A percentile compares a stretch with the other conserved stretches of the same genome.
phyloP scores from a whole-genome alignment of 2,113 vertebrate genomes.

The Campylorhamphus procurvoides region DNA sequence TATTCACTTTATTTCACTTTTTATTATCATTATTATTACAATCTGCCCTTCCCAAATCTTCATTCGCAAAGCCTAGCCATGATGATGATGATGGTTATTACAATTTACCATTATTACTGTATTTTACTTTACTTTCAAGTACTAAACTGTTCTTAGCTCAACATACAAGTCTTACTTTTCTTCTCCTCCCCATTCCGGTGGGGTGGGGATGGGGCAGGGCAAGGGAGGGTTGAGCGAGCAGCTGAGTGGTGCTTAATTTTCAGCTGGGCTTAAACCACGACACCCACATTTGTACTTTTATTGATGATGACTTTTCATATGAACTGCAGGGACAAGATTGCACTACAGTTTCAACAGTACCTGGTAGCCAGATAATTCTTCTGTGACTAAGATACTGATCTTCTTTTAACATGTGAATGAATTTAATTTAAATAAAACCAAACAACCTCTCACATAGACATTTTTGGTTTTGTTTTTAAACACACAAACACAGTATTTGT shows the following conservation, averaged over 20 bases:
- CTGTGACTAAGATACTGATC: background rate
- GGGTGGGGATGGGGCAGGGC: background rate
- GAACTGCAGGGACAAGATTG: background rate
- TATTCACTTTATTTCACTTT: background rate
- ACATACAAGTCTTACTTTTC: background rate
- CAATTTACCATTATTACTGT: background rate
- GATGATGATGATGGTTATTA: too few relatives aligned
- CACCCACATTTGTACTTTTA: background rate
- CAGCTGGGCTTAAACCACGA: background rate
- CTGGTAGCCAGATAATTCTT: background rate
- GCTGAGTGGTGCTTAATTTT: background rate
- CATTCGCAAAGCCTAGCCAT: too few relatives aligned
- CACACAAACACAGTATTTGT: background rate
- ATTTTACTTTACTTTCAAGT: background rate
- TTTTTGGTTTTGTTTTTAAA: background rate
- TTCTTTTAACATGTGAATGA: background rate
- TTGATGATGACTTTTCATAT: background rate
- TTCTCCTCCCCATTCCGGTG: background rate
- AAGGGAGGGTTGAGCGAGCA: fast-evolving
- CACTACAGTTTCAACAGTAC: background rate
- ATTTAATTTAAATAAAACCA: background rate
- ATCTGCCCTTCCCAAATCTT: too few relatives aligned
- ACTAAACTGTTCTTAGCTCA: background rate
- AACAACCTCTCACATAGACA: background rate
- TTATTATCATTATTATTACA: background rate